A percentile compares a stretch with the other conserved stretches of the same genome.
Conservation (phyloP, 2,888 invertebrate species). For the Drosophila infuscata region DNA sequence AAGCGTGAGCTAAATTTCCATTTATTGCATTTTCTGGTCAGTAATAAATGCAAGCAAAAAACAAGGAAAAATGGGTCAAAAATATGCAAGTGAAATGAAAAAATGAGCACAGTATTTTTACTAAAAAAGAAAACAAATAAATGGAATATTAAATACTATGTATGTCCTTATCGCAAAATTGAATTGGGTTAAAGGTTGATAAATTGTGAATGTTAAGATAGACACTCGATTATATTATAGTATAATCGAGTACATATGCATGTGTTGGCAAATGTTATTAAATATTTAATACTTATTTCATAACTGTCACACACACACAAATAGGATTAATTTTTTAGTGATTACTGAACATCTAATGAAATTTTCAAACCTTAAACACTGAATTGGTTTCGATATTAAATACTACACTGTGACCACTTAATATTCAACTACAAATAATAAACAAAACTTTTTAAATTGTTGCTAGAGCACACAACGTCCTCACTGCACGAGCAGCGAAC, state of each 20-base stretch:
- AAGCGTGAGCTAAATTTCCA: slow-evolving; percentile 40
- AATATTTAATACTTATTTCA: slow-evolving; percentile 1
- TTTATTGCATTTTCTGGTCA: slow-evolving; percentile 30
- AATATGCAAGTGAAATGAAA: slow-evolving; percentile 58
- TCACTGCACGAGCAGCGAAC: slow-evolving; percentile 63
- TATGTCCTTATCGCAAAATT: slow-evolving; percentile 63
- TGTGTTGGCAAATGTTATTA: slow-evolving; percentile 7
- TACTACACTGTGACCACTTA: not conserved
- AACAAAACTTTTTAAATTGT: slow-evolving; percentile 23
- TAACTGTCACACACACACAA: slow-evolving; percentile 18
- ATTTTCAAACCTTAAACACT: slow-evolving; percentile 7
- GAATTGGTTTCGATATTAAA: slow-evolving; percentile 2
- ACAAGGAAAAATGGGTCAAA: slow-evolving; percentile 67
- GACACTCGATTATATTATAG: slow-evolving; percentile 23
- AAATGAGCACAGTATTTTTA: slow-evolving; percentile 35
- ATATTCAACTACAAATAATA: not conserved
- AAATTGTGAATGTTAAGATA: slow-evolving; percentile 64
- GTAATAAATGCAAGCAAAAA: slow-evolving; percentile 32
- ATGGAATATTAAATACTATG: slow-evolving; percentile 2
- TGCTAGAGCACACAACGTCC: slow-evolving; percentile 53
- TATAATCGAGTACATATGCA: not conserved
- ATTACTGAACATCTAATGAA: slow-evolving; percentile 5
- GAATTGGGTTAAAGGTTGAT: slow-evolving; percentile 81
- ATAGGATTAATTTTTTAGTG: not conserved
- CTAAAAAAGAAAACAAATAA: not conserved